These are phyloP conservation scores for Anastatus disparis DNA, from an alignment of 1,140 invertebrate species.

Conservation along the genomic window DNA sequence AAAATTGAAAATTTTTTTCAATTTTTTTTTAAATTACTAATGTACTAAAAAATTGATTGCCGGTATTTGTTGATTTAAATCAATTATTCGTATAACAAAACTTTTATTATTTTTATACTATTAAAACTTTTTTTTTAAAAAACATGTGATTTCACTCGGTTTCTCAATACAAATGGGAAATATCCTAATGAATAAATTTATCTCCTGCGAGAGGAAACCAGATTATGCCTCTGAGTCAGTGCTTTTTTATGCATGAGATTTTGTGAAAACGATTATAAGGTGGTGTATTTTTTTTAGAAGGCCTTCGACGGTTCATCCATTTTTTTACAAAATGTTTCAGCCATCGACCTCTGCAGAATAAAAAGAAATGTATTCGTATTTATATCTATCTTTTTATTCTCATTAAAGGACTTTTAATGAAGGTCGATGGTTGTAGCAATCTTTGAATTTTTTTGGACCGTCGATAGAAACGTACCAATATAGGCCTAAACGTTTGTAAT, in stretches of 20 bases:
- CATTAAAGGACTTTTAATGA: slow-evolving; percentile 5
- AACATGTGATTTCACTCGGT: slow-evolving; percentile 32
- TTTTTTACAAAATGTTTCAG: background rate
- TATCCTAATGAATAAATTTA: slow-evolving; percentile 28
- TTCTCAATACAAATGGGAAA: background rate
- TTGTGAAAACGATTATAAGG: slow-evolving; percentile 18
- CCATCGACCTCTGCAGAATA: slow-evolving; percentile 3
- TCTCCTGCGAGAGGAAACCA: background rate
- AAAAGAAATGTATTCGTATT: slow-evolving; percentile 8
- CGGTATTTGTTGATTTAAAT: too few species aligned
- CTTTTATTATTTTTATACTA: too few species aligned
- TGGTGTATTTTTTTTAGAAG: background rate
- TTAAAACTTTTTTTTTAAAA: too few species aligned
- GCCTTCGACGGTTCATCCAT: background rate
- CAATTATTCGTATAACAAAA: too few species aligned
- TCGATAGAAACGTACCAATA: slow-evolving; percentile 17
- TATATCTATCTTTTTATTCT: background rate
- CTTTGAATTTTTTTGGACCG: background rate
- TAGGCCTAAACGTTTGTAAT: slow-evolving; percentile 28
- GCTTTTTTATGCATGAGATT: slow-evolving; percentile 24
- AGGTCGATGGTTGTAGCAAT: background rate
- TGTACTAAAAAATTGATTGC: too few species aligned
- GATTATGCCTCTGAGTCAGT: background rate
- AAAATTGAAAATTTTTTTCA: too few species aligned
- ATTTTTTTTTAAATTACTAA: too few species aligned